Conservation (phyloP, 2,797 vertebrate species). For the Rhadinocentrus ornatus region DNA sequence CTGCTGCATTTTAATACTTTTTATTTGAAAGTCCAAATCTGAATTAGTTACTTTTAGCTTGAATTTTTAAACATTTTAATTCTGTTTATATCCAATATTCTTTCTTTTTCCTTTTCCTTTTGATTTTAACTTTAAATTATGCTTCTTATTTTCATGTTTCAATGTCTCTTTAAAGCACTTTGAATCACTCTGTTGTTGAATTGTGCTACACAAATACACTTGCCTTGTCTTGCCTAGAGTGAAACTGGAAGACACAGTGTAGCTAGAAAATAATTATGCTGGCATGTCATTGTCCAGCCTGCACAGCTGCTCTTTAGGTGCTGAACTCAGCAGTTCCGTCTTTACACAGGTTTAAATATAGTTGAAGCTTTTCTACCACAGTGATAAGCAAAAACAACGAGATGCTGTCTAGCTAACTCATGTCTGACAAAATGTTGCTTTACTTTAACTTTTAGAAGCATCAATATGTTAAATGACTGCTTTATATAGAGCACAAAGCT, state of each 20-base stretch:
- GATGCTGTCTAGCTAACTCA: slow-evolving; percentile 16
- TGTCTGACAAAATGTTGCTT: slow-evolving; percentile 55
- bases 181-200: too few relatives aligned
- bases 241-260: slow-evolving; percentile 4
- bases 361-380: slow-evolving; percentile 7
- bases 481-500: slow-evolving; percentile 16
- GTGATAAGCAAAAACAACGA: slow-evolving; percentile 20
- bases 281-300: slow-evolving; percentile 6
- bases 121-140: too few relatives aligned
- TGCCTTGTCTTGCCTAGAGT: neutral
- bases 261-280: neutral
- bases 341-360: slow-evolving; percentile 15
- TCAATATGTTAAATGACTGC: slow-evolving; percentile 19
- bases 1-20: too few relatives aligned
- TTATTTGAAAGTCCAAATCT: too few relatives aligned
- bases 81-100: too few relatives aligned
- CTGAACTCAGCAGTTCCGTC: slow-evolving; percentile 1
- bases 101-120: too few relatives aligned
- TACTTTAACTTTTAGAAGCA: slow-evolving; percentile 48
- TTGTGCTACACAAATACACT: too few relatives aligned
- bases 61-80: too few relatives aligned
- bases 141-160: too few relatives aligned
- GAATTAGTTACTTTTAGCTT: too few relatives aligned
- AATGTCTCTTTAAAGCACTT: too few relatives aligned
- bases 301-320: slow-evolving; percentile 26